These are phyloP conservation scores for Listronotus oregonensis DNA, from an alignment of 1,140 invertebrate species.

Conservation along the genomic window DNA sequence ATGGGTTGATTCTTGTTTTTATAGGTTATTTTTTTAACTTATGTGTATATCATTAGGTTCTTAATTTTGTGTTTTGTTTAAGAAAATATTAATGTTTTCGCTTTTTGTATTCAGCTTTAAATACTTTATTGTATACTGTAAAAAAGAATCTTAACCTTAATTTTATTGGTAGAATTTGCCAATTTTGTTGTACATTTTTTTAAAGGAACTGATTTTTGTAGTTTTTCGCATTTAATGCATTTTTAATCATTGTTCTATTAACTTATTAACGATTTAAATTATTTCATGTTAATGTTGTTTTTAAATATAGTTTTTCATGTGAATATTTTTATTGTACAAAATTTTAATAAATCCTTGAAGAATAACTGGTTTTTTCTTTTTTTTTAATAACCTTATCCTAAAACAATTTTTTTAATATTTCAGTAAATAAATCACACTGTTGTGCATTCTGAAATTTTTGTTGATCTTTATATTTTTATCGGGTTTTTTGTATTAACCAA, in stretches of 20 bases:
- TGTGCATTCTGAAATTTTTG: too few species aligned
- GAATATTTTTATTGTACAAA: conserved; percentile 36
- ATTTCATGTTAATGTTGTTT: conserved; percentile 31
- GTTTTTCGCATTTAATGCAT: conserved; percentile 32
- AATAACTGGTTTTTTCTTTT: neutral
- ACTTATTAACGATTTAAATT: conserved; percentile 38
- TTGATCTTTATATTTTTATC: too few species aligned
- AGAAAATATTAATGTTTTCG: conserved; percentile 3
- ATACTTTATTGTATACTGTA: conserved; percentile 21
- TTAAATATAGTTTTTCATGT: conserved; percentile 23
- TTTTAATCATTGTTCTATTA: conserved; percentile 28
- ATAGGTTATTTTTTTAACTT: neutral
- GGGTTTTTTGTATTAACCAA: too few species aligned
- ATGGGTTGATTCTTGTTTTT: neutral
- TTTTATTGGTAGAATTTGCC: conserved; percentile 22
- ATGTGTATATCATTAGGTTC: neutral
- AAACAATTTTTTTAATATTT: too few species aligned
- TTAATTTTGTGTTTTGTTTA: conserved; percentile 6
- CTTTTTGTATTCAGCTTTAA: conserved; percentile 18
- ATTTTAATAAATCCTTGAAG: conserved; percentile 19
- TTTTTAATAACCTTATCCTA: too few species aligned
- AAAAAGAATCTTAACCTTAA: conserved; percentile 20
- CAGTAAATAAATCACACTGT: too few species aligned
- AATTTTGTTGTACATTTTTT: conserved; percentile 22
- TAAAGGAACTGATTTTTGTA: conserved; percentile 32